Conservation (phyloP, 2,797 vertebrate species). For the Parauchenoglanis punctatus region DNA sequence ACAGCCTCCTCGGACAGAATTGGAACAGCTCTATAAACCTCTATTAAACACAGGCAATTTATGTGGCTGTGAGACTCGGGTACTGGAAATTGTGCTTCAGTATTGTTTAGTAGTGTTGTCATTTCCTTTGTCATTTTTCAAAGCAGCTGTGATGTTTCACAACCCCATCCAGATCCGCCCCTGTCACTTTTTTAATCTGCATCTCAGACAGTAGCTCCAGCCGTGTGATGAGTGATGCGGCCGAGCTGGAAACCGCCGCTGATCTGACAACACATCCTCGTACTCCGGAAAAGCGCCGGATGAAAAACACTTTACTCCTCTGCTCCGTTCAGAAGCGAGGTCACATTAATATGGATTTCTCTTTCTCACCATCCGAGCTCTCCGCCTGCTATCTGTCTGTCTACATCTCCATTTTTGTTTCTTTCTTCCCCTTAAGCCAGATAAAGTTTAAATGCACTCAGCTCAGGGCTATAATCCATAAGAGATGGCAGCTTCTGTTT, state of each 20-base stretch:
- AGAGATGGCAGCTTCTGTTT: conserved; percentile 64
- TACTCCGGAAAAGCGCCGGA: conserved; percentile 17
- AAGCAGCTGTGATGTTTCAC: conserved; percentile 5
- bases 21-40: conserved; percentile 14
- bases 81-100: background rate
- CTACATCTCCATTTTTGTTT: conserved; percentile 35
- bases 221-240: background rate
- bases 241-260: conserved; percentile 66
- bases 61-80: background rate
- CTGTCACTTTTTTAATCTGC: conserved; percentile 17
- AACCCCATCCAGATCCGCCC: background rate
- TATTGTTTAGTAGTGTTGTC: conserved; percentile 3
- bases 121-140: conserved; percentile 13
- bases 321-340: conserved; percentile 76
- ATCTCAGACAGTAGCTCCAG: conserved; percentile 11
- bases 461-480: conserved; percentile 73
- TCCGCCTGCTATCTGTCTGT: background rate
- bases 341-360: conserved; percentile 90
- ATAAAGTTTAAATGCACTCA: conserved; percentile 66
- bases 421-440: conserved; percentile 36
- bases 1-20: conserved; percentile 17
- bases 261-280: conserved; percentile 75
- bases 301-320: conserved; percentile 21
- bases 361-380: conserved; percentile 56
- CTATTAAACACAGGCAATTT: conserved; percentile 22